Base-by-base conservation (phyloP, 1,140 invertebrate genomes). In the Dinoponera quadriceps region DNA sequence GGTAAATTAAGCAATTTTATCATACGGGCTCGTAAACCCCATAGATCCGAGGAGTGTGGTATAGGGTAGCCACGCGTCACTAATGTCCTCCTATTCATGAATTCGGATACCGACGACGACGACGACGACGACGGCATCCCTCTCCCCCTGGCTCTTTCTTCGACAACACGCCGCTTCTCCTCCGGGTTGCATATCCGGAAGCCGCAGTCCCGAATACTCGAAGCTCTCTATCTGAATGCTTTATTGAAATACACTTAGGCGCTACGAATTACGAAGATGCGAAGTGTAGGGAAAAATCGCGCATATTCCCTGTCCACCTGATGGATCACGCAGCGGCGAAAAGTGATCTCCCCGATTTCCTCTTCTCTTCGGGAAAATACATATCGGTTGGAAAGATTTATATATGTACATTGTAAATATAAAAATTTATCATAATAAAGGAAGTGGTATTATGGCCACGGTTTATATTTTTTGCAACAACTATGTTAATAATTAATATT, bases 1-100 rank as follows among this genome's bases (percentile, higher is more conserved):
- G 90, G 84, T 89, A 89, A 90, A 88, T 91, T 89, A 88, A 90
- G 88, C 89, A 91, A 90, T 91, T 88, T 89, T 71, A 77, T 89
- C 81, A 78, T 85, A 85, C 82, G 81, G 84, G 71, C 54, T 59
- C 63, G 81, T 81, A 82, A 87, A 75, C 83, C 55, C 49, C 83
- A 83, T 80, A 65, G 75, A 88, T 84, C 63, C 62, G 63, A 63
- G 60, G 59, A 83, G 38, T 73, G 65, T 38, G 85, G 85, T 84
- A 63, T 60, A 59, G 77, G 48, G 83, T 82, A 90, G 82, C 83
- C 82, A 87, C 87, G 89, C 90, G 88, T 90, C 57, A 83, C 87
- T 90, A 91, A 91, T 83, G 81, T 84, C 84, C 77, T 51, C 44
- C 65, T 84, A 88, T 91, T 89, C 90, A 88, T 72, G 78, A 80